phyloP scores from a whole-genome alignment of 2,797 vertebrate genomes.

The Centroberyx gerrardi region DNA sequence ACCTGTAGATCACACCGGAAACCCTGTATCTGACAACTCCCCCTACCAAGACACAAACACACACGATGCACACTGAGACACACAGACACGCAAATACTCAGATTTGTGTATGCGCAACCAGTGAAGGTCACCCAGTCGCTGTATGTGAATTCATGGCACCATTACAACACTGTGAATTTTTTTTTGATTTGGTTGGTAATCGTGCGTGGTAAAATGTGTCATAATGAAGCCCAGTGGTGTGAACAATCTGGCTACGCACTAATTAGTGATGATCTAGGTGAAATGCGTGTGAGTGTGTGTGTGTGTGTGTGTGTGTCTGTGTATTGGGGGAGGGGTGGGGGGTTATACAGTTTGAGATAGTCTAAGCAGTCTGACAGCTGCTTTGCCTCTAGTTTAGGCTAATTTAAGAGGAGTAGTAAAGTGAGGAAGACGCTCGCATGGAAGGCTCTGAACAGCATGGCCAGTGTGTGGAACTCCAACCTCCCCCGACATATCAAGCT shows the following conservation, averaged over 20 bases:
- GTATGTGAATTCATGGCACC: too few relatives aligned
- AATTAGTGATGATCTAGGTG: conserved; percentile 81
- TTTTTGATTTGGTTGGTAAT: conserved; percentile 57
- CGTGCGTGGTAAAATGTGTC: conserved; percentile 52
- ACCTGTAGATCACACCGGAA: conserved; percentile 68
- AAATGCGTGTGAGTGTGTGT: conserved; percentile 70
- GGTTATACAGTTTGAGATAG: conserved; percentile 67
- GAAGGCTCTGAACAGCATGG: too few relatives aligned
- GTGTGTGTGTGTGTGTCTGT: conserved; percentile 36
- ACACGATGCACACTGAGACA: conserved; percentile 10
- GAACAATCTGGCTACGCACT: conserved; percentile 76
- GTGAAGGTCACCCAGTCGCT: neutral
- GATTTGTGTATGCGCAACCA: neutral
- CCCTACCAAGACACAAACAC: conserved; percentile 23
- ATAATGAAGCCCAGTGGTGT: conserved; percentile 59
- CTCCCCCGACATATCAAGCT: too few relatives aligned
- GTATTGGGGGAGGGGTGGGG: conserved; percentile 18
- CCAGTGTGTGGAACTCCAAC: too few relatives aligned
- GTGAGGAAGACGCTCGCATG: too few relatives aligned
- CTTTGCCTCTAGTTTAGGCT: conserved; percentile 70
- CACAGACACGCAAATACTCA: conserved; percentile 12
- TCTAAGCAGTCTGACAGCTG: conserved; percentile 70
- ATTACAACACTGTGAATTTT: neutral
- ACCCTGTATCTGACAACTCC: conserved; percentile 53
- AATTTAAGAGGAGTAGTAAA: conserved; percentile 55